These are phyloP conservation scores for Apamea monoglypha DNA, from an alignment of 2,888 invertebrate genomes.

Conservation along the genomic window DNA sequence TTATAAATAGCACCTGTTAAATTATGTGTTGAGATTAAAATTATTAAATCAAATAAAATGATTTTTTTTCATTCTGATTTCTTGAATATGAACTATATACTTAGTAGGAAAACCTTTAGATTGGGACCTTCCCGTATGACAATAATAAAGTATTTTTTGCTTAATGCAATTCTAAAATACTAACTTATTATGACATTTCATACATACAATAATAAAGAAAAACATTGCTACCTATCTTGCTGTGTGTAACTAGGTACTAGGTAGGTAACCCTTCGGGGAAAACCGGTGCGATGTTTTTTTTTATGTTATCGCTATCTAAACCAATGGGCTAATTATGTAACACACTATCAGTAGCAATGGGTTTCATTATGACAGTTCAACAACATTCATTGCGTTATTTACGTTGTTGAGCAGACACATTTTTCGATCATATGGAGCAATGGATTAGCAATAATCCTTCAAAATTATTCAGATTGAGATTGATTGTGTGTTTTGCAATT, in stretches of 20 bases:
- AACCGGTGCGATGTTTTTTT: background rate
- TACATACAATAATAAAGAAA: background rate
- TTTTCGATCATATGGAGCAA: no score
- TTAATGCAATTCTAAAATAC: background rate
- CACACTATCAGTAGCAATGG: no score
- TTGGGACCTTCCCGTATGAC: background rate
- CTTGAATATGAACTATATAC: background rate
- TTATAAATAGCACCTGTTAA: conserved; percentile 43
- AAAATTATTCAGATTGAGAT: no score
- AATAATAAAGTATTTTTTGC: background rate
- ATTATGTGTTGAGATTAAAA: conserved; percentile 12
- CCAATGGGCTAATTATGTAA: no score
- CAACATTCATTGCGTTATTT: no score
- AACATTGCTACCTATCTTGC: no score
- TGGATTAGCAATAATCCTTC: no score
- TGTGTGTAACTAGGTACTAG: no score
- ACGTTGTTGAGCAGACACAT: no score
- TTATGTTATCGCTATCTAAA: background rate
- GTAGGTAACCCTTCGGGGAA: background rate
- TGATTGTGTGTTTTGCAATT: no score
- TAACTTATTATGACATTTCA: background rate
- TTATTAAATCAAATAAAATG: background rate
- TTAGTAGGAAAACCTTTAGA: background rate
- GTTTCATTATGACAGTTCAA: no score
- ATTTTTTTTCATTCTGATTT: background rate